These are phyloP conservation scores for Platypus cylindrus DNA, from an alignment of 2,888 invertebrate species.

Conservation along the genomic window DNA sequence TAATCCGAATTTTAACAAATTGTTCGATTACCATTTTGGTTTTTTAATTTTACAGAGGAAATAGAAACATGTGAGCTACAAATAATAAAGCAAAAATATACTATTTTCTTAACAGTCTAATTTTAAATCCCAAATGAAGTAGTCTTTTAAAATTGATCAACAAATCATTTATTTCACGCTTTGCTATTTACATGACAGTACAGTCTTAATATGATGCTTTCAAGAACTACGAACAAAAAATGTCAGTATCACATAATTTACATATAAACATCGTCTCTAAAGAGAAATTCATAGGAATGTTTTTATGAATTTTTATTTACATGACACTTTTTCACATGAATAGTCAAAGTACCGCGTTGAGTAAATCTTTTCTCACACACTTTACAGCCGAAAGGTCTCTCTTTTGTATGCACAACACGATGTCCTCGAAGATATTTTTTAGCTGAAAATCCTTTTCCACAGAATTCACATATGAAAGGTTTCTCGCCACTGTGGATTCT, in stretches of 20 bases:
- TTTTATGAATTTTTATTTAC: neutral
- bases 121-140: no score
- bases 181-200: no score
- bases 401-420: conserved; percentile 41
- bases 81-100: no score
- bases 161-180: no score
- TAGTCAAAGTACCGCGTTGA: conserved; percentile 38
- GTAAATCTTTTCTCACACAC: conserved; percentile 37
- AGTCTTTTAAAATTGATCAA: no score
- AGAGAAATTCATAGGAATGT: neutral
- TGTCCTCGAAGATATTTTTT: conserved; percentile 40
- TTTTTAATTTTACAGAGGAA: no score
- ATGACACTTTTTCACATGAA: conserved; percentile 28
- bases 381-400: conserved; percentile 38
- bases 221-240: no score
- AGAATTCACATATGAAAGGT: conserved; percentile 41
- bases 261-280: neutral
- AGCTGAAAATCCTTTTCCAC: conserved; percentile 40
- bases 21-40: no score
- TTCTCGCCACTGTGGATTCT: conserved; percentile 41
- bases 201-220: no score
- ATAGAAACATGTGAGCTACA: no score
- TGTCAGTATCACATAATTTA: neutral
- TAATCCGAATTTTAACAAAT: no score
- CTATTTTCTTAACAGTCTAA: no score